Evolutionary conservation across 2,888 invertebrate species (phyloP).

Genomic region (Xylota segnis): DNA sequence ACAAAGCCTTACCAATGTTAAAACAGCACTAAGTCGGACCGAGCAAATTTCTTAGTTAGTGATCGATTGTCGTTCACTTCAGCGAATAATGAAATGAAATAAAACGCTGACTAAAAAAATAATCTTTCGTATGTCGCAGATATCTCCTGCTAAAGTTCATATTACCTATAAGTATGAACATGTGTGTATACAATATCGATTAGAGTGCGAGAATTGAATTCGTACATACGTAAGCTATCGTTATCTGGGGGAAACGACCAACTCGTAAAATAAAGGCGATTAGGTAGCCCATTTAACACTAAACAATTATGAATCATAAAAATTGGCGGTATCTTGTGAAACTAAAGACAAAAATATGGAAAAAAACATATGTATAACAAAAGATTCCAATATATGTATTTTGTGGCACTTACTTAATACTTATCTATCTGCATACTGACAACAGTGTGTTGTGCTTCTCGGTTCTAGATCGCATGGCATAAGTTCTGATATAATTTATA

Average conservation of each 20-base stretch:
- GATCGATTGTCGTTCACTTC: conserved; percentile 54
- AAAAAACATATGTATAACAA: not conserved
- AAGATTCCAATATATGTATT: conserved; percentile 9
- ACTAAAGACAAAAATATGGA: conserved; percentile 11
- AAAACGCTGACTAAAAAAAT: conserved; percentile 45
- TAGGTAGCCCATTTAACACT: conserved; percentile 32
- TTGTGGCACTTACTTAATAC: not conserved
- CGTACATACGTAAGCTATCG: conserved; percentile 48
- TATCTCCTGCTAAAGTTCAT: conserved; percentile 55
- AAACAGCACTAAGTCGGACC: conserved; percentile 10
- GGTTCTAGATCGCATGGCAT: not conserved
- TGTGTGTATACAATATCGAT: conserved; percentile 47
- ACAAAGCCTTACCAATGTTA: conserved; percentile 34
- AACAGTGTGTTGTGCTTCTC: not conserved
- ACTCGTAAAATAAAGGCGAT: conserved; percentile 49
- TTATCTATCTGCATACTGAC: conserved; percentile 4
- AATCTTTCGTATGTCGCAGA: conserved; percentile 40
- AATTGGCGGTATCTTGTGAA: conserved; percentile 57
- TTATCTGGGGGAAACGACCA: conserved; percentile 51
- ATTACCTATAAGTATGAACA: conserved; percentile 43
- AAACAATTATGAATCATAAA: conserved; percentile 65
- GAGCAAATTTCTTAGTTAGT: conserved; percentile 21
- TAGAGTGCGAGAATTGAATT: conserved; percentile 46
- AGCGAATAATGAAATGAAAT: conserved; percentile 41
- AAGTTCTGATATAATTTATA: not conserved